phyloP scores from a whole-genome alignment of 1,140 invertebrate species.

The Drosophila baimaii region DNA sequence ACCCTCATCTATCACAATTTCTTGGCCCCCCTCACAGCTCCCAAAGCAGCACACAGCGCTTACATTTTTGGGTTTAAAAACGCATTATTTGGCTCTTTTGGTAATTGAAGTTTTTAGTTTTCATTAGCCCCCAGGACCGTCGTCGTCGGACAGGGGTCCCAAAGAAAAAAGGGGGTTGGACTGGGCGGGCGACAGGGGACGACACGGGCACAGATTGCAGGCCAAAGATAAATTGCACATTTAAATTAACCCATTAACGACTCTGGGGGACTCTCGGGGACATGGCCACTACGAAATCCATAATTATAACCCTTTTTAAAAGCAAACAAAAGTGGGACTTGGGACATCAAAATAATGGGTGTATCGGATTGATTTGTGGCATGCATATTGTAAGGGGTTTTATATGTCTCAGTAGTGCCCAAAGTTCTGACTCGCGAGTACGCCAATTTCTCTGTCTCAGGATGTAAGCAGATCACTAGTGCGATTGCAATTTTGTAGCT shows the following conservation, averaged over 20 bases:
- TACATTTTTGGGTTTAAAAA: constrained; percentile 81
- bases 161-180: constrained; percentile 22
- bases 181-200: constrained; percentile 67
- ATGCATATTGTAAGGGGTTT: too few species aligned
- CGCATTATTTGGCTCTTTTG: constrained; percentile 71
- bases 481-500: too few species aligned
- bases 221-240: constrained; percentile 53
- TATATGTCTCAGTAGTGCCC: too few species aligned
- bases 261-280: constrained; percentile 5
- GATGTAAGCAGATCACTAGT: too few species aligned
- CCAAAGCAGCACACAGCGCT: constrained; percentile 2
- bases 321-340: not conserved
- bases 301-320: constrained; percentile 15
- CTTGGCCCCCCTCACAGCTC: constrained; percentile 42
- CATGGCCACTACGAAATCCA: constrained; percentile 13
- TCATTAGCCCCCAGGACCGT: constrained; percentile 70
- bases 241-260: constrained; percentile 65
- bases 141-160: constrained; percentile 21
- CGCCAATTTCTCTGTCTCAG: too few species aligned
- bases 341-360: not conserved
- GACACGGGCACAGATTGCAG: constrained; percentile 23
- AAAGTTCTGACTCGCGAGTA: too few species aligned
- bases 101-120: constrained; percentile 84
- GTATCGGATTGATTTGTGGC: not conserved
- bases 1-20: constrained; percentile 84